Percentiles rank a stretch among this genome's conserved stretches.
These are phyloP conservation scores for Schizopygopsis pylzovi DNA, from an alignment of 2,797 vertebrate genomes.

Conservation along the genomic window DNA sequence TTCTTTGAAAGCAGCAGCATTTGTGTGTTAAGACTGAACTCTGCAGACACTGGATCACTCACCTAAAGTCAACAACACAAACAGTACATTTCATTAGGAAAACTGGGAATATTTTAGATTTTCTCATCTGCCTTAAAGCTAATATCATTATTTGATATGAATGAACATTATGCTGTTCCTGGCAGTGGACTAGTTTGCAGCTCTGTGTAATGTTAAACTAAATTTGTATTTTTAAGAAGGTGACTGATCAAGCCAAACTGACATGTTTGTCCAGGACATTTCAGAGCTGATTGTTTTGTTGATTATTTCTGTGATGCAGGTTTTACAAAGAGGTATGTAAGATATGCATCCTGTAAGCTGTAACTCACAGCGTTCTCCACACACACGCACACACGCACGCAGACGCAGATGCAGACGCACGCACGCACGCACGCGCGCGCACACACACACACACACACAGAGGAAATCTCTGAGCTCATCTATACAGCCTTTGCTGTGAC, in stretches of 20 bases:
- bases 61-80: slow-evolving; percentile 77
- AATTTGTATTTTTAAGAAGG: background rate
- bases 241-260: background rate
- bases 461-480: background rate
- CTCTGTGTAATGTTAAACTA: background rate
- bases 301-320: background rate
- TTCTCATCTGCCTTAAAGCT: background rate
- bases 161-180: background rate
- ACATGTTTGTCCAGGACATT: background rate
- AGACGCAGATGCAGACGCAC: too few species aligned
- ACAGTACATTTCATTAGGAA: background rate
- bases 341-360: background rate
- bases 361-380: background rate
- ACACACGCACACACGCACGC: background rate
- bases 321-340: background rate
- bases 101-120: background rate
- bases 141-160: background rate
- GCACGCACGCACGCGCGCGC: too few species aligned
- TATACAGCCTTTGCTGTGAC: background rate
- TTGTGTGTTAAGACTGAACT: slow-evolving; percentile 94
- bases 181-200: background rate
- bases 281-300: background rate
- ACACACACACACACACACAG: background rate
- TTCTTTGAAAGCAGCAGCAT: slow-evolving; percentile 92
- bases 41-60: slow-evolving; percentile 93